Base-by-base conservation (phyloP, 2,888 invertebrate genomes). In the Platycnemis pennipes region DNA sequence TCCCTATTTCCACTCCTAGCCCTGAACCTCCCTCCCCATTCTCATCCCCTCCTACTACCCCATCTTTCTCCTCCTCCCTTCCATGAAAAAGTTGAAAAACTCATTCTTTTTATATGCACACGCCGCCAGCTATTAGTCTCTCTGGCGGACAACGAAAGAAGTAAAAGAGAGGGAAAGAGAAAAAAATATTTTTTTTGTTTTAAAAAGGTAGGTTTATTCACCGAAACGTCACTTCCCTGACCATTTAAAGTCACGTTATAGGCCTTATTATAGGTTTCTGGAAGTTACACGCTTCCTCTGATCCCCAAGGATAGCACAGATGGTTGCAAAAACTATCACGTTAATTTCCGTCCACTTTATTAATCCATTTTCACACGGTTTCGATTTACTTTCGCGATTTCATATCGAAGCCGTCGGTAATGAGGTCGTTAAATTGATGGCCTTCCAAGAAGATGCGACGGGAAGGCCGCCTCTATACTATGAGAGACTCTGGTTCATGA, bases 101-200 rank as follows among this genome's bases (percentile, higher is more conserved):
- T 31, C 19, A 37, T 91, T 63, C 26, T 49, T 69, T 91, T 91
- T 77, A 13, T 77, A 37, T 26, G 31, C 77, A 31, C 77, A 77
- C 37, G 56, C 89, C 91, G 44, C 69, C 44, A 37, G 91, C 91
- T 91, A 91, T 91, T 91, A 91, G 91, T 91, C 91, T 91, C 91
- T 37, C 63, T 42, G 63, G n/a, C 63, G 53, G 91, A 37, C 77
- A 77, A 77, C 77, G 77, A 77, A 77, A 77, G 77, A 37, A 37
- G 16, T 37, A 77, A 26, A 37, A 26, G 77, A 77, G 37, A 37
- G 31, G 7, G 42, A 63, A 69, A 44, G 63, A 69, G 63, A 44
- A 91, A 91, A 63, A 91, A 56, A 91, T 16, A 37, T 37, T 77
- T 77, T 37, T 77, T 77, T 77, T 77, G 31, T 77, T 77, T 26